Percentiles rank a stretch among this genome's conserved stretches.
These are phyloP conservation scores for Anagrus nilaparvatae DNA, from an alignment of 1,140 invertebrate species.

Conservation along the genomic window DNA sequence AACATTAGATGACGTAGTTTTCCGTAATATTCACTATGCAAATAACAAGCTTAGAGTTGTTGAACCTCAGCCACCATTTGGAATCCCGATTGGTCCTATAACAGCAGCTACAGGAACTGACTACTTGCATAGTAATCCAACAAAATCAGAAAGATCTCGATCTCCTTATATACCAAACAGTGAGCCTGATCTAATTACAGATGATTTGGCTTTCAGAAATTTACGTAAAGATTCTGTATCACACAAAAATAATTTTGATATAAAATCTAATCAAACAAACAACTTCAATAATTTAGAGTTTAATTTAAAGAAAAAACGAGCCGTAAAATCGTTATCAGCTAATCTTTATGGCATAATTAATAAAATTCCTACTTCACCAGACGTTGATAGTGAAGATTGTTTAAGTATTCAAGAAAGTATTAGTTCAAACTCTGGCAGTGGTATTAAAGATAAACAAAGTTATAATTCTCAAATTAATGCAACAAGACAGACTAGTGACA, in stretches of 20 bases:
- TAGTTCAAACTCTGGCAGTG: constrained; percentile 16
- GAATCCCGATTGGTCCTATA: constrained; percentile 74
- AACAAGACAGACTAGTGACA: constrained; percentile 7
- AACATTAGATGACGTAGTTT: constrained; percentile 72
- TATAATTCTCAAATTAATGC: constrained; percentile 13
- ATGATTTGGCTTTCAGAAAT: constrained; percentile 77
- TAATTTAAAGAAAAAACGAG: constrained; percentile 56
- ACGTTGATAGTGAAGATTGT: background rate
- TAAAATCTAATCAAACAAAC: constrained; percentile 11
- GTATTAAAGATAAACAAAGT: constrained; percentile 18
- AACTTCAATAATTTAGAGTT: no score
- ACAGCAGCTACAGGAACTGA: constrained; percentile 64
- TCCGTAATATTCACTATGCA: constrained; percentile 64
- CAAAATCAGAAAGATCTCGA: constrained; percentile 41
- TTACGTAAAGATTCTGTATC: constrained; percentile 71
- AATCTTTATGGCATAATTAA: constrained; percentile 64
- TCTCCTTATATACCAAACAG: constrained; percentile 53
- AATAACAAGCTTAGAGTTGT: constrained; percentile 56
- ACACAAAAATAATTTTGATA: background rate
- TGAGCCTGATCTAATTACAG: constrained; percentile 71
- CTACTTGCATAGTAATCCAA: constrained; percentile 68
- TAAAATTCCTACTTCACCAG: constrained; percentile 9
- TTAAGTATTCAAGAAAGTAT: background rate
- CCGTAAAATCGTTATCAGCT: constrained; percentile 67
- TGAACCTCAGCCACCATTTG: constrained; percentile 80